phyloP scores from a whole-genome alignment of 2,113 vertebrate species.

The Oenanthe melanoleuca region DNA sequence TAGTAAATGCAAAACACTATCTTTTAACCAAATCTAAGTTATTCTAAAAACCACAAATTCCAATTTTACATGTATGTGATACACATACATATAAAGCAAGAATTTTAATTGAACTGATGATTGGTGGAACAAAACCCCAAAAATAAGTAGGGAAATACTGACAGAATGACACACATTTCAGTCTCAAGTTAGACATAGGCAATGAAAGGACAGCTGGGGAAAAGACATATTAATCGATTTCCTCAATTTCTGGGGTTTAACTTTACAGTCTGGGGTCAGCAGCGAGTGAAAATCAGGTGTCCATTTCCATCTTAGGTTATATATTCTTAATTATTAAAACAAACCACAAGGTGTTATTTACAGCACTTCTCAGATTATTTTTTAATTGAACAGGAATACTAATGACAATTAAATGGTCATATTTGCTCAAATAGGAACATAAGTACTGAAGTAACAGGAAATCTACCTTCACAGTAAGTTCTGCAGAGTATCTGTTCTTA shows the following conservation, averaged over 20 bases:
- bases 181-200: background rate
- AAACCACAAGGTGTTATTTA: background rate
- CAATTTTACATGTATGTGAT: background rate
- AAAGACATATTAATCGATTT: background rate
- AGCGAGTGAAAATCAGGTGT: background rate
- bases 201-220: background rate
- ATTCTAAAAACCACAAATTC: background rate
- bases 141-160: background rate
- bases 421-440: background rate
- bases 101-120: background rate
- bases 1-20: background rate
- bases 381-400: background rate
- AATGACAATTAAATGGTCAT: background rate
- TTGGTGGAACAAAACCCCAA: background rate
- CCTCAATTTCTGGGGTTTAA: background rate
- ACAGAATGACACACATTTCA: background rate
- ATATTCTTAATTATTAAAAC: background rate
- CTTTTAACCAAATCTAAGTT: background rate
- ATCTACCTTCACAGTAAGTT: background rate
- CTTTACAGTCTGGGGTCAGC: background rate
- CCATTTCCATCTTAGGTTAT: background rate
- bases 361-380: background rate
- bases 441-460: conserved; percentile 13
- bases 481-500: background rate
- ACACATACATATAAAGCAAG: background rate